Conservation (phyloP, 2,113 vertebrate species). For the Aleadryas rufinucha region DNA sequence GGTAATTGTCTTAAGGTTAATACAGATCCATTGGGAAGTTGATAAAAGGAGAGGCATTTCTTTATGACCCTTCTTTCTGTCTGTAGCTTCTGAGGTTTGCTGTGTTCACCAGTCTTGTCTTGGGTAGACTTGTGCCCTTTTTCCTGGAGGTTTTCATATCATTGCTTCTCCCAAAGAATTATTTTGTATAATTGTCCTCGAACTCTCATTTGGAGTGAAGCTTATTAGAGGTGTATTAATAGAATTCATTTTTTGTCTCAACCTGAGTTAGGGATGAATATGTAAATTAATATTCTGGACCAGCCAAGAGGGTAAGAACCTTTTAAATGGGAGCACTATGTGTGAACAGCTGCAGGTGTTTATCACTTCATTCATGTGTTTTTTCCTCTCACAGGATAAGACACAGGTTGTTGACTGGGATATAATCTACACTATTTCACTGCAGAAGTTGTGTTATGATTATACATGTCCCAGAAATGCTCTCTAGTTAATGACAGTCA, state of each 20-base stretch:
- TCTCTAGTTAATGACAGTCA: conserved; percentile 16
- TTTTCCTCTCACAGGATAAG: background rate
- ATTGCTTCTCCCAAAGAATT: background rate
- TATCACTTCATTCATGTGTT: background rate
- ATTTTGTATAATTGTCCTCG: background rate
- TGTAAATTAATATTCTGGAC: conserved; percentile 25
- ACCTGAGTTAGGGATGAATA: background rate
- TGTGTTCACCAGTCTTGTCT: background rate
- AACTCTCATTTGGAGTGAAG: background rate
- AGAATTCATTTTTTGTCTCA: background rate
- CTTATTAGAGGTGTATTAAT: background rate
- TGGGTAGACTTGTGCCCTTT: background rate
- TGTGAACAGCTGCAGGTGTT: conserved; percentile 46
- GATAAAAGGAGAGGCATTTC: background rate
- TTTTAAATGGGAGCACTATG: background rate
- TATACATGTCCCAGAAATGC: background rate
- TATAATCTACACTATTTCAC: background rate
- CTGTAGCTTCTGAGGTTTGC: background rate
- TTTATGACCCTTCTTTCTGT: background rate
- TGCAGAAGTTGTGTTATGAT: background rate
- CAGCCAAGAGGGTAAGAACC: background rate
- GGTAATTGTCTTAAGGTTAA: background rate
- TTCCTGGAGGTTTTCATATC: background rate
- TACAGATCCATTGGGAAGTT: background rate
- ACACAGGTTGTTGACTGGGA: conserved; percentile 1